Conservation (phyloP, 1,140 invertebrate genomes). For the Tetramorium alpestre region DNA sequence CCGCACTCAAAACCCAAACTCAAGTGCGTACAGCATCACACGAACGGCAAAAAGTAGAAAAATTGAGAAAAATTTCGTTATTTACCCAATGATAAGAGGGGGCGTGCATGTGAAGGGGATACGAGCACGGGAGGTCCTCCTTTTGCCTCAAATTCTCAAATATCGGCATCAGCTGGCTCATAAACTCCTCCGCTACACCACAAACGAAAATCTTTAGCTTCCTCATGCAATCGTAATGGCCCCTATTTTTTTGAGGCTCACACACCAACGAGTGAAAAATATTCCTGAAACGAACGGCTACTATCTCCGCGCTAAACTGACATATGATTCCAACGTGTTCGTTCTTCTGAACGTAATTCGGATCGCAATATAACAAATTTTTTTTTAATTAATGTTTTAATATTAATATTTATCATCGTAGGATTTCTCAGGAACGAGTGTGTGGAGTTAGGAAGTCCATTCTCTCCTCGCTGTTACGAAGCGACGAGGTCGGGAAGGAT, state of each 20-base stretch:
- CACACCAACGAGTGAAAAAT: neutral
- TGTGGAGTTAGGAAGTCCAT: neutral
- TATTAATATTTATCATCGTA: neutral
- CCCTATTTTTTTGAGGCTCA: constrained; percentile 15
- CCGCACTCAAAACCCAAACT: constrained; percentile 41
- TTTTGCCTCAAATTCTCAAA: constrained; percentile 96
- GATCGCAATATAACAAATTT: constrained; percentile 72
- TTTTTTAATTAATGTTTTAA: neutral
- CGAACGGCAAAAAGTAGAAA: constrained; percentile 67
- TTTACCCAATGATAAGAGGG: constrained; percentile 91
- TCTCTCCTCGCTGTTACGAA: neutral
- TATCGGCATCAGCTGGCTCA: constrained; percentile 96
- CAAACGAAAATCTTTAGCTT: constrained; percentile 83
- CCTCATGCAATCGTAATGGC: constrained; percentile 26
- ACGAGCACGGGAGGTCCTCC: constrained; percentile 94
- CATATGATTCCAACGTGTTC: neutral
- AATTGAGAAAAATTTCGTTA: constrained; percentile 81
- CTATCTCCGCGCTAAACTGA: constrained; percentile 33
- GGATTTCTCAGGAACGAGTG: neutral
- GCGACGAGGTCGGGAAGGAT: neutral
- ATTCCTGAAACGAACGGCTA: constrained; percentile 37
- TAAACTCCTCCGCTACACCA: constrained; percentile 94
- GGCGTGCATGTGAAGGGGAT: constrained; percentile 92
- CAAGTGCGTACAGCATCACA: constrained; percentile 60
- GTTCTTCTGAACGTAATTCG: neutral